Conservation (phyloP, 2,113 vertebrate species). For the Gopherus evgoodei region DNA sequence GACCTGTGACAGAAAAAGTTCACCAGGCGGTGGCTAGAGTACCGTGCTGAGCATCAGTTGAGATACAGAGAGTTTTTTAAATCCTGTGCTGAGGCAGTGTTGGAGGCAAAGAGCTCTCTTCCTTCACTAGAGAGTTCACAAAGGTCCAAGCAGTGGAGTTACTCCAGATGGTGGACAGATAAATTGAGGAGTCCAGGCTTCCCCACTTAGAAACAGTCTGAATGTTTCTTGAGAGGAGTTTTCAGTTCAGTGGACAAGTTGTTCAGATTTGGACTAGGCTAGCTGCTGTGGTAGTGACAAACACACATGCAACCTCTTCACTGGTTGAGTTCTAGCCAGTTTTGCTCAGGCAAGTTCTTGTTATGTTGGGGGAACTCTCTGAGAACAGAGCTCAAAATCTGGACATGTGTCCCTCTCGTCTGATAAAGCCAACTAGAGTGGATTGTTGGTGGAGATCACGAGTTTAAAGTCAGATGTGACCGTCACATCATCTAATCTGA, state of each 20-base stretch:
- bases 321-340: background rate
- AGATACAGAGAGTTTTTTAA: background rate
- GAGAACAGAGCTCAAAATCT: background rate
- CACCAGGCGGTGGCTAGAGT: background rate
- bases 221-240: background rate
- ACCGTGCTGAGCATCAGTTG: background rate
- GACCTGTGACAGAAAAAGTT: background rate
- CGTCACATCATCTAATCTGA: too few species aligned
- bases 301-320: background rate
- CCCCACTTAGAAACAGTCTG: background rate
- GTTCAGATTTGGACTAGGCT: background rate
- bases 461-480: too few species aligned
- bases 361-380: background rate
- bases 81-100: too few species aligned
- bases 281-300: background rate
- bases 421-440: background rate
- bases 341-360: background rate
- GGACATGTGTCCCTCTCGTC: background rate
- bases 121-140: background rate
- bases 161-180: background rate
- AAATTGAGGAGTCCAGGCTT: background rate
- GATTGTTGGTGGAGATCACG: too few species aligned
- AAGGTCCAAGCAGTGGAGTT: background rate
- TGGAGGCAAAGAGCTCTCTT: background rate
- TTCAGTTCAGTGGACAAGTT: background rate